phyloP scores from a whole-genome alignment of 2,888 invertebrate species.

The Atethmia centrago region DNA sequence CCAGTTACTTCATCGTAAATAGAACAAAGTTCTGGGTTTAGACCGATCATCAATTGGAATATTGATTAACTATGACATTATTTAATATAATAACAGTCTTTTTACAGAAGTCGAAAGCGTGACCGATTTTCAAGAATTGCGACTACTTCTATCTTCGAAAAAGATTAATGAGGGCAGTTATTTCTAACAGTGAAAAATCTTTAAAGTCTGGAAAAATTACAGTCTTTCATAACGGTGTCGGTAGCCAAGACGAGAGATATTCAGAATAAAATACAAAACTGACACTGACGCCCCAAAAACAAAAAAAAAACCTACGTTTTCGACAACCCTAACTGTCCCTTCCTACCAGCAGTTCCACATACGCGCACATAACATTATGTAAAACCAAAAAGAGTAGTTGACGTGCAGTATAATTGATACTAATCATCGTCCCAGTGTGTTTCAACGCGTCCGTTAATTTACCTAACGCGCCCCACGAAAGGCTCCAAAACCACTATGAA shows the following conservation, averaged over 20 bases:
- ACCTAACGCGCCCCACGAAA: slow-evolving; percentile 71
- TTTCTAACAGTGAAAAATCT: not conserved
- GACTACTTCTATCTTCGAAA: not conserved
- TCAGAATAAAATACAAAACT: not conserved
- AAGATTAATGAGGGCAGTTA: not conserved
- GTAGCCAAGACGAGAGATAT: not conserved
- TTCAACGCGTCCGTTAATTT: slow-evolving; percentile 74
- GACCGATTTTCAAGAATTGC: not conserved
- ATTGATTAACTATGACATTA: not conserved
- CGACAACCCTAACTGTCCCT: slow-evolving; percentile 18
- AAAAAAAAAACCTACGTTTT: not conserved
- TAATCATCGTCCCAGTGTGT: slow-evolving; percentile 65
- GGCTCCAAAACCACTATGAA: slow-evolving; percentile 71
- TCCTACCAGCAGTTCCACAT: slow-evolving; percentile 2
- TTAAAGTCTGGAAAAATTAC: not conserved
- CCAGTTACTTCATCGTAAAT: slow-evolving; percentile 19
- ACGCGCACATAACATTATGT: slow-evolving; percentile 27
- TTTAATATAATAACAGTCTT: not conserved
- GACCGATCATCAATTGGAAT: not conserved
- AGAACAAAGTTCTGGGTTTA: not conserved
- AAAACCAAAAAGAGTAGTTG: slow-evolving; percentile 42
- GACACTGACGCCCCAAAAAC: not conserved
- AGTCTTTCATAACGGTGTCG: not conserved
- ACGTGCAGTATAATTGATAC: slow-evolving; percentile 63
- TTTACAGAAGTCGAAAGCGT: not conserved